Evolutionary conservation across 2,888 invertebrate species (phyloP).

Genomic region (Hybos culiciformis): DNA sequence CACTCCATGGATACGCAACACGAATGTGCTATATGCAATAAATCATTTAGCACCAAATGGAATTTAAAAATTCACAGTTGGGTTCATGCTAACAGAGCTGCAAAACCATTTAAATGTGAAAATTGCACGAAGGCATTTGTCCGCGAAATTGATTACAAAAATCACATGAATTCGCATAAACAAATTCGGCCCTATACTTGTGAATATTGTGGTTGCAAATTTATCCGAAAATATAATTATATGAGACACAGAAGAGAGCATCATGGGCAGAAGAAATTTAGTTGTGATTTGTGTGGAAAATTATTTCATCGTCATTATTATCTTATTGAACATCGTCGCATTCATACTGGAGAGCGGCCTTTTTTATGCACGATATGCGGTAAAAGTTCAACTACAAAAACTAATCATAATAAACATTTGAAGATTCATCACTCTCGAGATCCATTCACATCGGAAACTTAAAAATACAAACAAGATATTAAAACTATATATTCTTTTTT

Average conservation of each 20-base stretch:
- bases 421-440: constrained; percentile 81
- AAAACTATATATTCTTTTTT: not conserved
- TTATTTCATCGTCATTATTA: constrained; percentile 78
- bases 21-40: constrained; percentile 69
- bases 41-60: constrained; percentile 79
- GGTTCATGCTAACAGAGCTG: constrained; percentile 72
- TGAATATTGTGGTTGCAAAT: constrained; percentile 79
- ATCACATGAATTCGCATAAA: constrained; percentile 76
- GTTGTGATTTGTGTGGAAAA: constrained; percentile 64
- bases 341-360: constrained; percentile 64
- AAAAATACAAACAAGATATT: constrained; percentile 16
- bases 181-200: constrained; percentile 72
- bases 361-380: constrained; percentile 79
- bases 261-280: constrained; percentile 63
- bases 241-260: constrained; percentile 75
- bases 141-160: constrained; percentile 62
- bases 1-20: constrained; percentile 65
- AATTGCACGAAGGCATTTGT: constrained; percentile 76
- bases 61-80: constrained; percentile 79
- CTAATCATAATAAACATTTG: constrained; percentile 81
- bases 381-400: constrained; percentile 77
- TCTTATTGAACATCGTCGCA: constrained; percentile 72
- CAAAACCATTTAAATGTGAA: constrained; percentile 74
- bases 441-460: constrained; percentile 66
- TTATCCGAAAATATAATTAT: constrained; percentile 79